Percentiles rank a stretch among this genome's conserved stretches.
These are phyloP conservation scores for Chrysomela aeneicollis DNA, from an alignment of 2,888 invertebrate genomes.

Conservation along the genomic window DNA sequence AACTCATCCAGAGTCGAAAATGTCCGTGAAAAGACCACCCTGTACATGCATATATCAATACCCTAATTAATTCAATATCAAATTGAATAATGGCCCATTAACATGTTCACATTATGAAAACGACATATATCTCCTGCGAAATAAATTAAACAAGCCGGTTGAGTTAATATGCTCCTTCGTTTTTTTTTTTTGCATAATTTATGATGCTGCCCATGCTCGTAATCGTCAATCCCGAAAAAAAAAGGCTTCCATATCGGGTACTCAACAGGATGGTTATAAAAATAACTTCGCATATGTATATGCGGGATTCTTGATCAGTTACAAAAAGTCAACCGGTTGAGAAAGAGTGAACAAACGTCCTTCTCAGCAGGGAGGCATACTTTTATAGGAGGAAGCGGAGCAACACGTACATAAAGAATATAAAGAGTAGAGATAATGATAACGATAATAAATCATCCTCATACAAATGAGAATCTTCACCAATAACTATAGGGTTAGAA, in stretches of 20 bases:
- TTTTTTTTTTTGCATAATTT: constrained; percentile 13
- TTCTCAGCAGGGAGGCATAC: constrained; percentile 28
- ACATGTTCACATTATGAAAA: not conserved
- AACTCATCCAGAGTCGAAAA: no score
- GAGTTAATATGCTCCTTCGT: constrained; percentile 8
- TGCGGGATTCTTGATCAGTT: constrained; percentile 26
- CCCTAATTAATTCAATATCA: not conserved
- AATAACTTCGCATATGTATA: constrained; percentile 20
- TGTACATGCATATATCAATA: not conserved
- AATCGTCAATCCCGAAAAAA: constrained; percentile 18
- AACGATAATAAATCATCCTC: not conserved
- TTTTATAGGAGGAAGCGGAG: constrained; percentile 11
- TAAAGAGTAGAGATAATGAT: no score
- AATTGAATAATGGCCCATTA: constrained; percentile 2
- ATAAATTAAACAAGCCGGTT: constrained; percentile 8
- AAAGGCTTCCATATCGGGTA: constrained; percentile 26
- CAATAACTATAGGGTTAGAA: no score
- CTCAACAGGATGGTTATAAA: constrained; percentile 19
- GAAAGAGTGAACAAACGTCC: constrained; percentile 35
- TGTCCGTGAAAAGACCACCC: not conserved
- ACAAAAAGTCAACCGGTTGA: constrained; percentile 32
- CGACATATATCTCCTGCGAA: not conserved
- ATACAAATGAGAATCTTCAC: no score
- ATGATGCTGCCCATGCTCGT: constrained; percentile 12
- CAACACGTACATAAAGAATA: not conserved